phyloP scores from a whole-genome alignment of 2,113 vertebrate genomes.

The Raja brachyura region DNA sequence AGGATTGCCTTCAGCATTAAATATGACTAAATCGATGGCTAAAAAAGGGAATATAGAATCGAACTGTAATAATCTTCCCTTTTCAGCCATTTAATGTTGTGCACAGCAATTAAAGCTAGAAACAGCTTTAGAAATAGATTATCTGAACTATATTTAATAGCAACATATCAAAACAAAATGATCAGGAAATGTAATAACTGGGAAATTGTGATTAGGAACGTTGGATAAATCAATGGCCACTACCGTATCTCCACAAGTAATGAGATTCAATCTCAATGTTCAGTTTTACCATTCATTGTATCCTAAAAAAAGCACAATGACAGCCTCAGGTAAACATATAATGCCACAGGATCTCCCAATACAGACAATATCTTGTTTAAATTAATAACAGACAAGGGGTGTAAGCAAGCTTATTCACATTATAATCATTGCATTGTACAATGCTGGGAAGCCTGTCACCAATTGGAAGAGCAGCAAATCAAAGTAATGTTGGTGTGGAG shows the following conservation, averaged over 20 bases:
- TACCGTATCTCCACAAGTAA: background rate
- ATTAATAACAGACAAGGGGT: background rate
- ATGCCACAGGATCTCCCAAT: background rate
- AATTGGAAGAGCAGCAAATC: background rate
- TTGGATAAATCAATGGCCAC: background rate
- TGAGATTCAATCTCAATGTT: background rate
- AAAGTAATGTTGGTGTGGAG: background rate
- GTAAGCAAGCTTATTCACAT: background rate
- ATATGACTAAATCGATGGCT: background rate
- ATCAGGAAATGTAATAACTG: background rate
- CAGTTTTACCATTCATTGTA: background rate
- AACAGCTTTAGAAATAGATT: slow-evolving; percentile 11
- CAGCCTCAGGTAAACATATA: background rate
- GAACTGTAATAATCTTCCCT: background rate
- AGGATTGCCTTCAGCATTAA: background rate
- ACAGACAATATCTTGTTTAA: background rate
- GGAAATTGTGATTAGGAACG: background rate
- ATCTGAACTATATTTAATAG: background rate
- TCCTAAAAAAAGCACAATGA: background rate
- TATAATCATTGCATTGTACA: background rate
- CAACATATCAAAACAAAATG: background rate
- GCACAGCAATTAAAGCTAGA: background rate
- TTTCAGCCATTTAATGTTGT: background rate
- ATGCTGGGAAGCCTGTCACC: background rate
- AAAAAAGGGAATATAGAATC: background rate